Evolutionary conservation across 1,140 invertebrate species (phyloP).

Genomic region (Pteromalus puparum): DNA sequence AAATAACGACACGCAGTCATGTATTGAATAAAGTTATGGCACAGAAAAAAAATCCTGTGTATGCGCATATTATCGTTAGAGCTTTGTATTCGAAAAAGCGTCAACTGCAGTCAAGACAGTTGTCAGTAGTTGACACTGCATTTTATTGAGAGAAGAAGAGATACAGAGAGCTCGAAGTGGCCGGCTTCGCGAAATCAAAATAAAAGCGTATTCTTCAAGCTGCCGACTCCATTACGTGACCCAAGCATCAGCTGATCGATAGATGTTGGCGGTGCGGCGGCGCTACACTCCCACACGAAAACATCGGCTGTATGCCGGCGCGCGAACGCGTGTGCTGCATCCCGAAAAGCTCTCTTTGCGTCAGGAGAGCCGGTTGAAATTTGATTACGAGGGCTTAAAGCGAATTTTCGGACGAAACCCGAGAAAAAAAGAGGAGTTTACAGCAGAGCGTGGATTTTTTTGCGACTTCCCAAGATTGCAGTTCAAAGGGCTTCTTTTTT

Average conservation of each 20-base stretch:
- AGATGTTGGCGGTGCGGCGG: constrained; percentile 59
- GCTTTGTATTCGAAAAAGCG: neutral
- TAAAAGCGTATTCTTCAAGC: constrained; percentile 47
- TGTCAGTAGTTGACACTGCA: neutral
- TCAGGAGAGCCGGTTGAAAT: neutral
- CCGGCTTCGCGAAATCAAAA: constrained; percentile 51
- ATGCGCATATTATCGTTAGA: neutral
- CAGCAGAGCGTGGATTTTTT: neutral
- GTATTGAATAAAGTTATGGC: neutral
- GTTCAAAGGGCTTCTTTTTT: neutral
- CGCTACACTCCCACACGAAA: constrained; percentile 60
- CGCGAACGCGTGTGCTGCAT: constrained; percentile 50
- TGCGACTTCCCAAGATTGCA: neutral
- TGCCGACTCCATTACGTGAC: constrained; percentile 62
- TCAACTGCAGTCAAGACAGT: no score
- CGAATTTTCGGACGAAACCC: constrained; percentile 22
- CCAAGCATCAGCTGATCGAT: constrained; percentile 70
- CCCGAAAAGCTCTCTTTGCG: constrained; percentile 6
- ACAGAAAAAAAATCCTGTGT: neutral
- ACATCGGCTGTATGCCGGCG: constrained; percentile 55
- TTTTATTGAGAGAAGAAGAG: neutral
- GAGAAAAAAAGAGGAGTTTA: neutral
- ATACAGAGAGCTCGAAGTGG: neutral
- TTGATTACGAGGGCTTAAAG: constrained; percentile 21
- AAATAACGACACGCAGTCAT: neutral